Conservation (phyloP, 2,888 invertebrate genomes). For the Drosophila maculinotata region DNA sequence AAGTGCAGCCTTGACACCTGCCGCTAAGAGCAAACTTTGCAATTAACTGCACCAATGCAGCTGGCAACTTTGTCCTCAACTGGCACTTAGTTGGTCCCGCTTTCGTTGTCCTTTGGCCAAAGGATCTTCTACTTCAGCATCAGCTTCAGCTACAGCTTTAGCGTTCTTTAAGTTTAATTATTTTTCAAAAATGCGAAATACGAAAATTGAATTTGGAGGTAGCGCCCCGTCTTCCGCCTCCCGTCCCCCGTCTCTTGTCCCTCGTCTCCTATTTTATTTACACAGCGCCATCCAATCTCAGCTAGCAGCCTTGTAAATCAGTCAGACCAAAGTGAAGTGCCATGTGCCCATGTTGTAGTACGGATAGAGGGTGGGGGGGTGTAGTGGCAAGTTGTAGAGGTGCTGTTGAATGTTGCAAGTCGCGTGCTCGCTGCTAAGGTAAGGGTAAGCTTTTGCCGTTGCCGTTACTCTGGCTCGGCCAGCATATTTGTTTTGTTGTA, state of each 20-base stretch:
- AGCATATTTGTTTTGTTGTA: constrained; percentile 82
- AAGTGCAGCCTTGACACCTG: constrained; percentile 68
- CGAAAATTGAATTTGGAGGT: constrained; percentile 80
- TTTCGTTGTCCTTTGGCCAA: constrained; percentile 9
- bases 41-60: constrained; percentile 75
- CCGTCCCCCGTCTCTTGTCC: too few relatives aligned
- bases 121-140: not conserved
- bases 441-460: constrained; percentile 44
- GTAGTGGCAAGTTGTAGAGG: not conserved
- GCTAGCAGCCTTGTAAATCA: constrained; percentile 81
- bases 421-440: constrained; percentile 47
- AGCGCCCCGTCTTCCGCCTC: too few relatives aligned
- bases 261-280: constrained; percentile 79
- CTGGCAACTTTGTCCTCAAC: constrained; percentile 62
- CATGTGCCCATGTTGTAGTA: constrained; percentile 6
- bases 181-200: constrained; percentile 78
- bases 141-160: constrained; percentile 20
- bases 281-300: constrained; percentile 80
- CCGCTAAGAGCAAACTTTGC: constrained; percentile 57
- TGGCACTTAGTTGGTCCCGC: constrained; percentile 45
- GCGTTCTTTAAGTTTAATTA: constrained; percentile 76
- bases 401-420: not conserved
- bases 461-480: constrained; percentile 35
- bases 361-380: not conserved
- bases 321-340: constrained; percentile 60